These are phyloP conservation scores for Biston stratarius DNA, from an alignment of 2,888 invertebrate species.

Conservation along the genomic window DNA sequence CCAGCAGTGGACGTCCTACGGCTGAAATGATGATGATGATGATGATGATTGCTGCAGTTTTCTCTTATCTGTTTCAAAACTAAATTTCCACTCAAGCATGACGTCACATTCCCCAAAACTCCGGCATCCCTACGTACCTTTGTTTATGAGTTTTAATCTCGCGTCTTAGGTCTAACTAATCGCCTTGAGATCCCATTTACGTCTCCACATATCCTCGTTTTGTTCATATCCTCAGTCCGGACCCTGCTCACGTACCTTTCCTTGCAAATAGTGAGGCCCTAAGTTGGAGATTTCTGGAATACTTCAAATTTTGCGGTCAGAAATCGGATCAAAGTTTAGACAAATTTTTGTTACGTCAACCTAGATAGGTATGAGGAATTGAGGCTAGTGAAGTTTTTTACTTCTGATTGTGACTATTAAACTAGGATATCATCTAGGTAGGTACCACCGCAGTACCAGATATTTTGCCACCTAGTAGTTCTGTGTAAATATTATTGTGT, in stretches of 20 bases:
- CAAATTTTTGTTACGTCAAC: neutral
- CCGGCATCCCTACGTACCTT: neutral
- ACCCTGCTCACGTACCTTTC: conserved; percentile 10
- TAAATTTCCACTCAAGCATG: neutral
- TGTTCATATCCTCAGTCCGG: conserved; percentile 17
- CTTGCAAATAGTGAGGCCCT: neutral
- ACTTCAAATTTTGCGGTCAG: neutral
- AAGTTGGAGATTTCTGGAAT: neutral
- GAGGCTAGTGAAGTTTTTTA: neutral
- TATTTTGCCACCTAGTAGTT: too few relatives aligned
- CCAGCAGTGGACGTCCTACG: too few relatives aligned
- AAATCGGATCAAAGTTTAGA: neutral
- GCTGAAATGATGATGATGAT: too few relatives aligned
- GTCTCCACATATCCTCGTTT: conserved; percentile 17
- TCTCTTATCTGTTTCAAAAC: neutral
- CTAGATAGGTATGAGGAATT: neutral
- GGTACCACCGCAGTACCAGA: too few relatives aligned
- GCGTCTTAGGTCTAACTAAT: conserved; percentile 16
- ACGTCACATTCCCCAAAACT: conserved; percentile 8
- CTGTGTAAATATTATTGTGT: too few relatives aligned
- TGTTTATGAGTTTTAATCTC: conserved; percentile 26
- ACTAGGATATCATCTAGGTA: too few relatives aligned
- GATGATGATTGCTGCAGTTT: too few relatives aligned
- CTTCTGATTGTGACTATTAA: too few relatives aligned
- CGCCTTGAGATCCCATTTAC: conserved; percentile 10